Evolutionary conservation across 2,797 vertebrate genomes (phyloP).

Genomic region (Tolypeutes matacus): DNA sequence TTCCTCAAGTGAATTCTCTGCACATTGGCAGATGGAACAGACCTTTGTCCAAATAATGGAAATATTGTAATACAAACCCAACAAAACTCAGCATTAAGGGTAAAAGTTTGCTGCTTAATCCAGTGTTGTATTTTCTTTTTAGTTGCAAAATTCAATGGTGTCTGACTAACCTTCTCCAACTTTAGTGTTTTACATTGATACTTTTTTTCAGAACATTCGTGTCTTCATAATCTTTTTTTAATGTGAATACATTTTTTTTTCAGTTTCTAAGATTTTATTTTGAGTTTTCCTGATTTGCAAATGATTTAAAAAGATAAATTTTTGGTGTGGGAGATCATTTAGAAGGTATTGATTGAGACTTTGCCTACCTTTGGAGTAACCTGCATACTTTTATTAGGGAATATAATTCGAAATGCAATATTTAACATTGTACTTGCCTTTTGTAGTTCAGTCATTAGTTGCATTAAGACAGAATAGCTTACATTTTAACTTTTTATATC

Average conservation of each 20-base stretch:
- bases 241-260: slow-evolving; percentile 36
- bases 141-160: not conserved
- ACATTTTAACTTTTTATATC: slow-evolving; percentile 37
- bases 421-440: slow-evolving; percentile 10
- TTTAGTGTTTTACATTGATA: slow-evolving; percentile 56
- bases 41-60: slow-evolving; percentile 56
- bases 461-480: slow-evolving; percentile 36
- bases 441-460: slow-evolving; percentile 1
- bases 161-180: not conserved
- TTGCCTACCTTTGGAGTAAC: slow-evolving; percentile 47
- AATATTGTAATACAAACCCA: slow-evolving; percentile 53
- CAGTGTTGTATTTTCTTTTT: slow-evolving; percentile 10
- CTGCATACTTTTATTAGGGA: slow-evolving; percentile 30
- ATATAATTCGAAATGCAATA: slow-evolving; percentile 58
- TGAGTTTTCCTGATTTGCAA: slow-evolving; percentile 45
- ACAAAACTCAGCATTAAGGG: slow-evolving; percentile 29
- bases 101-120: slow-evolving; percentile 1
- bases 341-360: slow-evolving; percentile 43
- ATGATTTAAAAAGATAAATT: not conserved
- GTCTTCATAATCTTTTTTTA: slow-evolving; percentile 34
- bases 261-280: slow-evolving; percentile 53
- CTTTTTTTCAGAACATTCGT: slow-evolving; percentile 35
- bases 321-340: slow-evolving; percentile 34
- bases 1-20: slow-evolving; percentile 55
- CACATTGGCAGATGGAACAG: slow-evolving; percentile 34